Percentiles rank a stretch among this genome's conserved stretches.
Evolutionary conservation across 2,797 vertebrate species (phyloP).

Genomic region (Scolopax rusticola): DNA sequence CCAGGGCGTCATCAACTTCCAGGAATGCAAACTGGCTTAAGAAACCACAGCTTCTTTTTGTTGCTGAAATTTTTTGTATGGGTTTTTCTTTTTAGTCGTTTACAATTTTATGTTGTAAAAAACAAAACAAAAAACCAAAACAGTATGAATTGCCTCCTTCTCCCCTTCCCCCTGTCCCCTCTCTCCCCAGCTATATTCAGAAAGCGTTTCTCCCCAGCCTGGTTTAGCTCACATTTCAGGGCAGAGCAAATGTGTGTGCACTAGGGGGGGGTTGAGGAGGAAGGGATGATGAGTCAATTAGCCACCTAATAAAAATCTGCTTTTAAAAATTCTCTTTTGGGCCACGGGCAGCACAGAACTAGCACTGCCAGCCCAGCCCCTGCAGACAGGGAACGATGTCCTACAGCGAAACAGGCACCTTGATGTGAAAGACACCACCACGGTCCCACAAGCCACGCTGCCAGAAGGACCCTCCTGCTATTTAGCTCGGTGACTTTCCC

Average conservation of each 20-base stretch:
- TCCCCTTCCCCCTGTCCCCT: not conserved
- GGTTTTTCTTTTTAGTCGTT: not conserved
- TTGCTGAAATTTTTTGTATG: not conserved
- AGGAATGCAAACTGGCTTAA: conserved; percentile 23
- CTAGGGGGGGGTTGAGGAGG: fast-evolving
- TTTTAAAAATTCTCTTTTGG: not conserved
- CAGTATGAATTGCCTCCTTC: not conserved
- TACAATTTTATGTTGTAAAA: not conserved
- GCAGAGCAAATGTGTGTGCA: conserved; percentile 10
- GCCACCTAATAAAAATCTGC: not conserved
- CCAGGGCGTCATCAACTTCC: conserved; percentile 33
- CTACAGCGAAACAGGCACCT: not conserved
- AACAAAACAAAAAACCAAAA: not conserved
- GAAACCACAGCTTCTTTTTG: conserved; percentile 10
- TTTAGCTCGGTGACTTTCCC: fast-evolving
- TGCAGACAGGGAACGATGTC: not conserved
- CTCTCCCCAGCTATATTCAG: not conserved
- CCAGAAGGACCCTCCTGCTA: not conserved
- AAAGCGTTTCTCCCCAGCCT: not conserved
- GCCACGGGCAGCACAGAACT: fast-evolving
- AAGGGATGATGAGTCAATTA: conserved; percentile 43
- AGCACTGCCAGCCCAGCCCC: not conserved
- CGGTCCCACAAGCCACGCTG: not conserved
- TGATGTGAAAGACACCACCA: not conserved
- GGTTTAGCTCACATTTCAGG: not conserved